A percentile compares a stretch with the other conserved stretches of the same genome.
These are phyloP conservation scores for Sebastes nivosus DNA, from an alignment of 2,797 vertebrate genomes.

Conservation along the genomic window DNA sequence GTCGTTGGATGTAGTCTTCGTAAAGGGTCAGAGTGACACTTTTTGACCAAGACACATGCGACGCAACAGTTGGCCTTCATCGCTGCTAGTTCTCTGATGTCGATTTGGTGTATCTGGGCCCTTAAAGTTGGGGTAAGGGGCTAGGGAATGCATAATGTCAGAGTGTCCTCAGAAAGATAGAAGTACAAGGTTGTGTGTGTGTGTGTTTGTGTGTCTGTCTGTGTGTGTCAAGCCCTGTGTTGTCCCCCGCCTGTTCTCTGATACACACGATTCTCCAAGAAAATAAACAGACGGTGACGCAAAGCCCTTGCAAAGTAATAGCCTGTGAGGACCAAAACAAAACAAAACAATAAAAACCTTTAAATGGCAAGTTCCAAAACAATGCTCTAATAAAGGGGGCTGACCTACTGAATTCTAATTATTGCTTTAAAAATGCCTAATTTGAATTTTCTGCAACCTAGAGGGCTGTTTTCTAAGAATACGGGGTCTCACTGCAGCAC, in stretches of 20 bases:
- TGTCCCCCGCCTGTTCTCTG: slow-evolving; percentile 23
- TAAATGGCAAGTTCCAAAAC: slow-evolving; percentile 48
- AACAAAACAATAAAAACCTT: slow-evolving; percentile 39
- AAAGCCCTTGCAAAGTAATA: slow-evolving; percentile 34
- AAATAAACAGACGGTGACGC: slow-evolving; percentile 50
- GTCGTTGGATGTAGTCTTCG: not conserved
- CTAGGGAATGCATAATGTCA: not conserved
- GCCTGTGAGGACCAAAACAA: slow-evolving; percentile 47
- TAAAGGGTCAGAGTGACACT: not conserved
- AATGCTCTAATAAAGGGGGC: slow-evolving; percentile 39
- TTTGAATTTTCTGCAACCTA: slow-evolving; percentile 51
- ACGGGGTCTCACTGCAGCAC: not conserved
- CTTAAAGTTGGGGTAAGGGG: not conserved
- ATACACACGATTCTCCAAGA: slow-evolving; percentile 49
- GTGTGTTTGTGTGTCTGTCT: not conserved
- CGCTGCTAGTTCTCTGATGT: not conserved
- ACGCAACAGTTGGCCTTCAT: not conserved
- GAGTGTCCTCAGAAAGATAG: not conserved
- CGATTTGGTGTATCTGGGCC: too few species aligned
- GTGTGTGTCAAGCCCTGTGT: slow-evolving; percentile 16
- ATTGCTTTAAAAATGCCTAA: slow-evolving; percentile 52
- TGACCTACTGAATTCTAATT: slow-evolving; percentile 54
- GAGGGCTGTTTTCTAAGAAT: slow-evolving; percentile 47
- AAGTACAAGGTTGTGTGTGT: not conserved
- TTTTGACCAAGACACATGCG: too few species aligned